A percentile compares a stretch with the other conserved stretches of the same genome.
phyloP scores from a whole-genome alignment of 2,113 vertebrate genomes.

The Hypocryptadius cinnamomeus region DNA sequence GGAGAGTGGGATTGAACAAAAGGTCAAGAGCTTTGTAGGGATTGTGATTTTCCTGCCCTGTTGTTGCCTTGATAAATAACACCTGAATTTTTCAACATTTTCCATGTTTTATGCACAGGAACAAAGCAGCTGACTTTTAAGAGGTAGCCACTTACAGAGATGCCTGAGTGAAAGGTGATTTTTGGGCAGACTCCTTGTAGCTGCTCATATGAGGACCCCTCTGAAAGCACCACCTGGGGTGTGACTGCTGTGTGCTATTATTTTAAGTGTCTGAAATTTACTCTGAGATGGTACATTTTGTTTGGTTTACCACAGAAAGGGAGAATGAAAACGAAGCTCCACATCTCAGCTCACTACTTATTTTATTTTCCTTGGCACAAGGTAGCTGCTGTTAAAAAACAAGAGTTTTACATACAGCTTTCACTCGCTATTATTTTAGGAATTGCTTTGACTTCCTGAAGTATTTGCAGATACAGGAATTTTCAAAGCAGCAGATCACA shows the following conservation, averaged over 20 bases:
- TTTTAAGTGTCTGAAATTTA: neutral
- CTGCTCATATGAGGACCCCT: neutral
- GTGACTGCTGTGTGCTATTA: neutral
- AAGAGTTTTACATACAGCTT: neutral
- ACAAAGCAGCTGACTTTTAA: neutral
- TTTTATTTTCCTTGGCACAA: neutral
- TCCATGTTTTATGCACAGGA: neutral
- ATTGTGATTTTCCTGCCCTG: neutral
- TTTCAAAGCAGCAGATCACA: neutral
- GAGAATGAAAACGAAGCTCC: neutral
- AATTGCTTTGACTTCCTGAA: neutral
- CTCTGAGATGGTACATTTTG: neutral
- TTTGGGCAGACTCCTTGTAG: neutral
- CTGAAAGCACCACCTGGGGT: neutral
- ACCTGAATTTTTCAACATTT: neutral
- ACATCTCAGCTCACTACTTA: neutral
- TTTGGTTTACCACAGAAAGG: neutral
- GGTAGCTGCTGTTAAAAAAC: neutral
- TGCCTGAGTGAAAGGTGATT: neutral
- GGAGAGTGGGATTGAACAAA: neutral
- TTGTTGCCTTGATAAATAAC: neutral
- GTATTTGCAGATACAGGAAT: neutral
- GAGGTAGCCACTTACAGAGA: neutral
- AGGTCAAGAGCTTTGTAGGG: neutral
- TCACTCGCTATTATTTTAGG: neutral